Base-by-base conservation (phyloP, 2,888 invertebrate species). In the Branchipolynoe longqiensis region DNA sequence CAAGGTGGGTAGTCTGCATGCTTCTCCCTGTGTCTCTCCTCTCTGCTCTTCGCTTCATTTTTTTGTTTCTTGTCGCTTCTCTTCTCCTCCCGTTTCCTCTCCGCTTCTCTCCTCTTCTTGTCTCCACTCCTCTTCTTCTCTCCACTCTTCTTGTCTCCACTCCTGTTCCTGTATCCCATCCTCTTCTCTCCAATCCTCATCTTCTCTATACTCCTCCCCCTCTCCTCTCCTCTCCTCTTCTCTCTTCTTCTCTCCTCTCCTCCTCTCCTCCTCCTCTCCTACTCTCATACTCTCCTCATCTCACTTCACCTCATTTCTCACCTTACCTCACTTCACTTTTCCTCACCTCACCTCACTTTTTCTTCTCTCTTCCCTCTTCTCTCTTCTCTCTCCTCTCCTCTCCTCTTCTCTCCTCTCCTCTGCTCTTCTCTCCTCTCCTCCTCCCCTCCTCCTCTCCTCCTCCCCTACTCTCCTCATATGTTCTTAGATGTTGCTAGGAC, bases 281-380 rank as follows among this genome's bases (percentile, higher is more conserved):
- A 22, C 38, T n/a, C 33, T n/a, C n/a, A n/a, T n/a, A 28, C 6
- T 6, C 33, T 36, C 38, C 38, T 33, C 33, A 22, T 36, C 38
- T 36, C 18, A 18, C 33, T 12, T 33, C 22, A 8, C 74, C 38
- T 36, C 14, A 31, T 36, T 33, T 36, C 38, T n/a, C 38, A 18
- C 33, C 4, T 31, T 33, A 12, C 8, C 74, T 73, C 38, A 18
- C 33, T 31, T 36, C 38, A 31, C 74, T 73, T 73, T 36, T n/a
- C 38, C 31, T 73, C 62, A 14, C 62, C 62, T 62, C 8, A n/a
- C n/a, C n/a, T n/a, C n/a, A n/a, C 62, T n/a, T n/a, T 14, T 62
- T 31, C 31, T n/a, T n/a, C 31, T 62, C 6, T 31, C 62, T 14
- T 6, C 62, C 31, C 62, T 31, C 62, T 25, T 22, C 62, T 31